Evolutionary conservation across 2,797 vertebrate species (phyloP).

Genomic region (Morelia viridis): DNA sequence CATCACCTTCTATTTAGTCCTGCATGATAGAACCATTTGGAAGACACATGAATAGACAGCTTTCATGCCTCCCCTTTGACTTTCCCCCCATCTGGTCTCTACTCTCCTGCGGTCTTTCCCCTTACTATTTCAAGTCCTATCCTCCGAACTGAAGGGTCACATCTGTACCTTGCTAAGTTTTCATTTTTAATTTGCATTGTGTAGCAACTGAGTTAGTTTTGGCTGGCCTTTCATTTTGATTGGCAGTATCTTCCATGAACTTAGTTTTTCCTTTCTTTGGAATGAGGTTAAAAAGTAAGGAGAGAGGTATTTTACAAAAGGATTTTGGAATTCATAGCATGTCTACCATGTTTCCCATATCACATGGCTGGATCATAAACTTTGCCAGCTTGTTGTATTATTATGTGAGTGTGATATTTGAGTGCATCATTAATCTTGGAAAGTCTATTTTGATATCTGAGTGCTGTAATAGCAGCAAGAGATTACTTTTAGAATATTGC

Average conservation of each 20-base stretch:
- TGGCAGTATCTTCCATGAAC: not conserved
- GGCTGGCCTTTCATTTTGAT: not conserved
- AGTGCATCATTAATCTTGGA: not conserved
- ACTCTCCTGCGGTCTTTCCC: constrained; percentile 3
- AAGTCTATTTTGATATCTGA: not conserved
- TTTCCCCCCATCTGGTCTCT: constrained; percentile 20
- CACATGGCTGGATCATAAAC: not conserved
- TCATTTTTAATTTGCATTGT: constrained; percentile 28
- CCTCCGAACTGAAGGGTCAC: constrained; percentile 16
- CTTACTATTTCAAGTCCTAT: not conserved
- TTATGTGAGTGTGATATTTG: not conserved
- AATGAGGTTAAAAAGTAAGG: not conserved
- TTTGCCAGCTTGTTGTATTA: not conserved
- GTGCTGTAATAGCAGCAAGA: not conserved
- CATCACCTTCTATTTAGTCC: not conserved
- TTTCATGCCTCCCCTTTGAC: not conserved
- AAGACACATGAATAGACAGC: not conserved
- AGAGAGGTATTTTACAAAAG: not conserved
- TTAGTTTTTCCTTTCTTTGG: not conserved
- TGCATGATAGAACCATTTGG: not conserved
- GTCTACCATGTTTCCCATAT: not conserved
- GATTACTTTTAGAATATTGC: not conserved
- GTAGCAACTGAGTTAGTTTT: not conserved
- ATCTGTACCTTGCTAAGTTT: constrained; percentile 26
- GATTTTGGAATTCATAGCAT: not conserved